Conservation (phyloP, 1,140 invertebrate genomes). For the Bombus huntii region DNA sequence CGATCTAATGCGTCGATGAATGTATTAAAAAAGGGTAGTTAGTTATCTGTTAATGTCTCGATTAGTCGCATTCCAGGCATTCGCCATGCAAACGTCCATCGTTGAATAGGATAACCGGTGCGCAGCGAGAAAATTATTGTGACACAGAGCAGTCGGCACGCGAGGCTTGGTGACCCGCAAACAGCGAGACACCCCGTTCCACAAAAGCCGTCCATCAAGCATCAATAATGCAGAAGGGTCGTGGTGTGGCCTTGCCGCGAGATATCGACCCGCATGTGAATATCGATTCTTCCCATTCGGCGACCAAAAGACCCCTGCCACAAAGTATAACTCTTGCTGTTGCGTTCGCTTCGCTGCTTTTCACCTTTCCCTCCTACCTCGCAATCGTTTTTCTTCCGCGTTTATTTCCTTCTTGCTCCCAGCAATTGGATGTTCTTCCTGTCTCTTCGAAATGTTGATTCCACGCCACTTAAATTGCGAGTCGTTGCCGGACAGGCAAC, state of each 20-base stretch:
- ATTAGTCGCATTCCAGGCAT: neutral
- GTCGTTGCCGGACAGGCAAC: neutral
- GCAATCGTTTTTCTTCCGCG: neutral
- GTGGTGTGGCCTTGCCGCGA: constrained; percentile 72
- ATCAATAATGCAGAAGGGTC: constrained; percentile 78
- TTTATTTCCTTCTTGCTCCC: too few relatives aligned
- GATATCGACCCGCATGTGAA: constrained; percentile 71
- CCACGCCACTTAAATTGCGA: neutral
- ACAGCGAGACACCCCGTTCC: constrained; percentile 70
- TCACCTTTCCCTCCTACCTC: neutral
- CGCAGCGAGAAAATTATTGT: constrained; percentile 57
- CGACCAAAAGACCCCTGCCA: constrained; percentile 10
- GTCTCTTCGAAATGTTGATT: neutral
- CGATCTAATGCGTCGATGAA: neutral
- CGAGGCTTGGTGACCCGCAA: constrained; percentile 69
- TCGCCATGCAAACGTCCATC: neutral
- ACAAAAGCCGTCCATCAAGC: constrained; percentile 71
- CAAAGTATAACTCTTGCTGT: constrained; percentile 28
- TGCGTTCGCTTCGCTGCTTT: neutral
- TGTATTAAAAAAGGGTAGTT: neutral
- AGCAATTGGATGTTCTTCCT: neutral
- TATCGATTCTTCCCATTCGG: constrained; percentile 68
- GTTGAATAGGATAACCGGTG: neutral
- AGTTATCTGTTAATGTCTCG: neutral
- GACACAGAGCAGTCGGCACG: constrained; percentile 55